phyloP scores from a whole-genome alignment of 2,113 vertebrate genomes.

The Ginglymostoma cirratum region DNA sequence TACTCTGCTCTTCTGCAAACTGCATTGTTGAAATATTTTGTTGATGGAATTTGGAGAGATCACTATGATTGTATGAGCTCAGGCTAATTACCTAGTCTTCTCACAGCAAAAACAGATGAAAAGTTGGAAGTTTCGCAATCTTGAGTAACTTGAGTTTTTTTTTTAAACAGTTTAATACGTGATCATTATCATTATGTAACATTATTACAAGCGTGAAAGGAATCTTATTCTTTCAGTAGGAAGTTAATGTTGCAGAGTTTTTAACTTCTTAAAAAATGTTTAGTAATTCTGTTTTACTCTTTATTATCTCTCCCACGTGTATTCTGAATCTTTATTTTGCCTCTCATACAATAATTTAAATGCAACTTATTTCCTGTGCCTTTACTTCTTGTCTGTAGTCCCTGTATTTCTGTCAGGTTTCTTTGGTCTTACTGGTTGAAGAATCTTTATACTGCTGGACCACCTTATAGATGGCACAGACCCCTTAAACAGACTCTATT shows the following conservation, averaged over 20 bases:
- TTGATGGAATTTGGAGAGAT: neutral
- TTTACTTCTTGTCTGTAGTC: neutral
- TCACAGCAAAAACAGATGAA: neutral
- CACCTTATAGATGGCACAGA: neutral
- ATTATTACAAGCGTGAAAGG: neutral
- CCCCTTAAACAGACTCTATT: neutral
- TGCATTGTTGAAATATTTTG: neutral
- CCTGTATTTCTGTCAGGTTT: neutral
- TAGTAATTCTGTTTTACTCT: neutral
- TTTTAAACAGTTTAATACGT: neutral
- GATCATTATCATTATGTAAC: neutral
- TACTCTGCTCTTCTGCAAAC: neutral
- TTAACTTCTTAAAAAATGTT: neutral
- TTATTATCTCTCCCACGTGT: neutral
- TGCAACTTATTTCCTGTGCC: neutral
- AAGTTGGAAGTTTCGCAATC: neutral
- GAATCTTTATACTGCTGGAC: neutral
- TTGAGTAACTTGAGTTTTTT: neutral
- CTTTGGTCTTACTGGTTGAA: neutral
- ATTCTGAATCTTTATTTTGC: neutral
- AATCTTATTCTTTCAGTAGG: too few relatives aligned
- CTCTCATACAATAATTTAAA: neutral
- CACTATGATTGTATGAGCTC: neutral
- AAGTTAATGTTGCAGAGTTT: neutral
- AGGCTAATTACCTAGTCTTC: neutral